These are phyloP conservation scores for Margaritifera margaritifera DNA, from an alignment of 2,888 invertebrate species.

Conservation along the genomic window DNA sequence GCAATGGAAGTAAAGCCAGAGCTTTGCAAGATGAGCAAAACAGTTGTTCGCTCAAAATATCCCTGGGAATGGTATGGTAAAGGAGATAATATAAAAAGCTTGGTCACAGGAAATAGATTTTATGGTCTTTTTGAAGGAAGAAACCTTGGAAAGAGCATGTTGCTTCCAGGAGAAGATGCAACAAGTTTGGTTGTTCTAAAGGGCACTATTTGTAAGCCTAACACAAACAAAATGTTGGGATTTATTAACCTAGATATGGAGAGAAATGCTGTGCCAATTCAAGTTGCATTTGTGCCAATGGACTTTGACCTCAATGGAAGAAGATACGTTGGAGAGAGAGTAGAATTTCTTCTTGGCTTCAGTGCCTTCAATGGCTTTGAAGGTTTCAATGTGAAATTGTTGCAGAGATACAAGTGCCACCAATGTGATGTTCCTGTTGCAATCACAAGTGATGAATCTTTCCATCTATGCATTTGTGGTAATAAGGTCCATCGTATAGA, in stretches of 20 bases:
- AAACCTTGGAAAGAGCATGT: conserved; percentile 5
- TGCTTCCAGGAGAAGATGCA: not conserved
- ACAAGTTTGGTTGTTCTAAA: conserved; percentile 21
- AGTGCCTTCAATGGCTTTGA: conserved; percentile 29
- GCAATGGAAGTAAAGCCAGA: conserved; percentile 29
- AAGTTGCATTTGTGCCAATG: conserved; percentile 28
- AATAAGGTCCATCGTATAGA: conserved; percentile 4
- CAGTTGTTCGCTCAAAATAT: conserved; percentile 32
- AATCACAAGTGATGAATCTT: conserved; percentile 18
- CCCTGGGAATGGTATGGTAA: conserved; percentile 48
- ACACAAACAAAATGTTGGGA: conserved; percentile 30
- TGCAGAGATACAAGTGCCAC: conserved; percentile 21
- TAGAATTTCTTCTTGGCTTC: conserved; percentile 31
- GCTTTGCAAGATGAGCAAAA: conserved; percentile 28
- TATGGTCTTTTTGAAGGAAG: conserved; percentile 4
- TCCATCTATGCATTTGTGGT: conserved; percentile 13
- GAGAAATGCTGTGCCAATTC: conserved; percentile 11
- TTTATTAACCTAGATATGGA: conserved; percentile 31
- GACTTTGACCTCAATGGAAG: conserved; percentile 15
- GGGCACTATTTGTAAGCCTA: conserved; percentile 38
- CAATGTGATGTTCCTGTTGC: conserved; percentile 19
- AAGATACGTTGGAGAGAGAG: conserved; percentile 24
- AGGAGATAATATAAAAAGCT: conserved; percentile 10
- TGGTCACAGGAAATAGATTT: conserved; percentile 11
- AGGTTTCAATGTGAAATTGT: conserved; percentile 26